phyloP scores from a whole-genome alignment of 2,797 vertebrate genomes.

The Cynodonichthys magdalenae region DNA sequence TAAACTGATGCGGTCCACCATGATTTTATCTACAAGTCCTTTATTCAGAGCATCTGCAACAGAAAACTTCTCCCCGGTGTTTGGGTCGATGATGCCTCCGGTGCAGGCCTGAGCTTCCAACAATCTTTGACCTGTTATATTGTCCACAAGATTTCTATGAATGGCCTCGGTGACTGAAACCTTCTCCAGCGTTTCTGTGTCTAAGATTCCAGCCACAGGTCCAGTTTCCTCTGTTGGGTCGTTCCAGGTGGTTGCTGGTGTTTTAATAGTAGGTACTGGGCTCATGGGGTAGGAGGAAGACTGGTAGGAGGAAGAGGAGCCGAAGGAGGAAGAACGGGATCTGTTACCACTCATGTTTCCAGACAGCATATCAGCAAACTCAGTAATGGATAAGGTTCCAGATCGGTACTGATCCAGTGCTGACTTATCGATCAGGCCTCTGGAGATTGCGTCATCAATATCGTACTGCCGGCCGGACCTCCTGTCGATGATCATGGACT shows the following conservation, averaged over 20 bases:
- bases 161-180: slow-evolving; percentile 96
- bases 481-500: slow-evolving; percentile 96
- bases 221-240: slow-evolving; percentile 94
- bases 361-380: slow-evolving; percentile 98
- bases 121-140: slow-evolving; percentile 94
- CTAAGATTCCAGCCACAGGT: slow-evolving; percentile 94
- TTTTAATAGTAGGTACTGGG: slow-evolving; percentile 81
- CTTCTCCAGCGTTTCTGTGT: slow-evolving; percentile 97
- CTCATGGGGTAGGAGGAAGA: slow-evolving; percentile 88
- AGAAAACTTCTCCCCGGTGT: slow-evolving; percentile 88
- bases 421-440: slow-evolving; percentile 91
- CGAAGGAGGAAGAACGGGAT: slow-evolving; percentile 93
- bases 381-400: slow-evolving; percentile 93
- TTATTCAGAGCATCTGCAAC: slow-evolving; percentile 89
- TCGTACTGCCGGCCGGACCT: slow-evolving; percentile 95
- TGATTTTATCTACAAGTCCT: slow-evolving; percentile 94
- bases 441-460: slow-evolving; percentile 93
- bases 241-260: slow-evolving; percentile 86
- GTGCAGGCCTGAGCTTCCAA: slow-evolving; percentile 97
- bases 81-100: slow-evolving; percentile 94
- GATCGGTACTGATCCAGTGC: slow-evolving; percentile 94
- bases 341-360: slow-evolving; percentile 90
- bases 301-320: slow-evolving; percentile 76
- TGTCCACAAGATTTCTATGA: slow-evolving; percentile 95
- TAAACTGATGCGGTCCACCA: slow-evolving; percentile 96